phyloP scores from a whole-genome alignment of 2,888 invertebrate species.

The Apantesis nais region DNA sequence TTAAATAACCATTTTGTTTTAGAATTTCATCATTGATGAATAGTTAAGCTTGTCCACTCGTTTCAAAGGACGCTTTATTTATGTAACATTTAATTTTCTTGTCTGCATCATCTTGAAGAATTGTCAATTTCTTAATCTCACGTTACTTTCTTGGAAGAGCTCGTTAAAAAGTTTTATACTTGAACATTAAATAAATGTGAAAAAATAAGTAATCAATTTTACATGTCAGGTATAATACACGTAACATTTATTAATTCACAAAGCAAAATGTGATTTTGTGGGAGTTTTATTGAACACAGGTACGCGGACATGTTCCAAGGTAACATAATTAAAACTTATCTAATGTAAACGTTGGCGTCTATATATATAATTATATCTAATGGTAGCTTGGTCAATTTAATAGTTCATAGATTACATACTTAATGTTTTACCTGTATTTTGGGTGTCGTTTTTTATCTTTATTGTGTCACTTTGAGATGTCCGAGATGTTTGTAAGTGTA shows the following conservation, averaged over 20 bases:
- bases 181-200: constrained; percentile 32
- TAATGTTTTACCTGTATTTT: constrained; percentile 26
- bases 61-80: constrained; percentile 9
- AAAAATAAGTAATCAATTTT: constrained; percentile 35
- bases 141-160: constrained; percentile 42
- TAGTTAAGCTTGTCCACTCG: constrained; percentile 2
- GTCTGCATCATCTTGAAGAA: constrained; percentile 21
- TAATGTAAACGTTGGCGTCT: constrained; percentile 30
- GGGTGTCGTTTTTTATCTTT: constrained; percentile 1
- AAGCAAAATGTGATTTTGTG: constrained; percentile 19
- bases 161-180: constrained; percentile 35
- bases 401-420: constrained; percentile 36
- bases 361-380: constrained; percentile 41
- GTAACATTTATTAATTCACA: constrained; percentile 22
- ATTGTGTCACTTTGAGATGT: neutral
- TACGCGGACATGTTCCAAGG: constrained; percentile 20
- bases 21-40: constrained; percentile 9
- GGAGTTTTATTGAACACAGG: constrained; percentile 15
- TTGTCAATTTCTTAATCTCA: constrained; percentile 17
- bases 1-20: constrained; percentile 23
- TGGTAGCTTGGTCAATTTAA: constrained; percentile 37
- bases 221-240: constrained; percentile 26
- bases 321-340: constrained; percentile 40
- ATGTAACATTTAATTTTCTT: constrained; percentile 14
- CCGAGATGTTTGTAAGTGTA: neutral